Conservation (phyloP, 2,113 vertebrate genomes). For the Percopsis transmontana region DNA sequence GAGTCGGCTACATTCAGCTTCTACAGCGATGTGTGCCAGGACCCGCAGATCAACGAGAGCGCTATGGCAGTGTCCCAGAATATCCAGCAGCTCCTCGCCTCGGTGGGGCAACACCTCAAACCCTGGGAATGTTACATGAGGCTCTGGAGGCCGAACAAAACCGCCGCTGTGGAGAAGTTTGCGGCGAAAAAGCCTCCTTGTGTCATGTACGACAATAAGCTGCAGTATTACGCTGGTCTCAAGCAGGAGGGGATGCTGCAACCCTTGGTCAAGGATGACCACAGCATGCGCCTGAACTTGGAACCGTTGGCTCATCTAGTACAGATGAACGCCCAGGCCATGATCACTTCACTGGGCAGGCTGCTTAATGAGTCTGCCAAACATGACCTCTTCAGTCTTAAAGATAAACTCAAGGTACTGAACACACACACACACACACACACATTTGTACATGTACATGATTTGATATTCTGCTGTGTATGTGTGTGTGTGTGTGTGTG, state of each 20-base stretch:
- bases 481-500: slow-evolving; percentile 6
- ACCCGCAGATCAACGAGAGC: slow-evolving; percentile 80
- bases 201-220: slow-evolving; percentile 83
- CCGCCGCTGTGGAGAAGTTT: slow-evolving; percentile 82
- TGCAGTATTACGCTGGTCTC: slow-evolving; percentile 83
- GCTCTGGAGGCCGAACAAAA: slow-evolving; percentile 89
- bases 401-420: slow-evolving; percentile 82
- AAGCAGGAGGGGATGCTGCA: slow-evolving; percentile 79
- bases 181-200: slow-evolving; percentile 83
- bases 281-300: slow-evolving; percentile 85
- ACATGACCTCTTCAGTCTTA: slow-evolving; percentile 81
- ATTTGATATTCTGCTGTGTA: background rate
- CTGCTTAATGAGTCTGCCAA: slow-evolving; percentile 85
- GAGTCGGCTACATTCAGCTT: slow-evolving; percentile 82
- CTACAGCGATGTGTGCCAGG: slow-evolving; percentile 82
- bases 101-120: slow-evolving; percentile 76
- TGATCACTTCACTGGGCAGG: slow-evolving; percentile 83
- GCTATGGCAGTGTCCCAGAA: slow-evolving; percentile 80
- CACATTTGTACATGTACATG: background rate
- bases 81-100: slow-evolving; percentile 78
- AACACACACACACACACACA: background rate
- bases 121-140: slow-evolving; percentile 85
- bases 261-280: slow-evolving; percentile 77
- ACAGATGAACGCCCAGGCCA: slow-evolving; percentile 80
- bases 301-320: slow-evolving; percentile 77